Evolutionary conservation across 2,113 vertebrate species (phyloP), one percentile per base, ranked within the genome.

Genomic region (Epinephelus cyanopodus): DNA sequence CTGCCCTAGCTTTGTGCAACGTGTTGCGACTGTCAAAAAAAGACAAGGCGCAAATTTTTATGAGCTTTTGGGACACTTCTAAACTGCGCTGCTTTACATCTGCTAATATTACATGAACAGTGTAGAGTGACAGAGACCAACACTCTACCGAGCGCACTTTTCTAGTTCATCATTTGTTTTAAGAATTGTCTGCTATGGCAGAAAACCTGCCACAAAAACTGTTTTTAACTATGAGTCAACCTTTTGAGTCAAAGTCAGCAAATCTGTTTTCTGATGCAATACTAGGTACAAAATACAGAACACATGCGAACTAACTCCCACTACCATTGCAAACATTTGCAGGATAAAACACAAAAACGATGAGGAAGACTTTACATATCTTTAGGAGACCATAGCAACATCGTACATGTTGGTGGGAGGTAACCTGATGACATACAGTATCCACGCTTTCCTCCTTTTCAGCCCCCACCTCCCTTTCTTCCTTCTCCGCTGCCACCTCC

Each of bases 401-500:
- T 17, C 0, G 12, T 21, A 17, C 42, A 50, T 37, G 23, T 47
- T 15, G 14, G 56, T n/a, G 11, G 14, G 64, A 39, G 18, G 60
- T 63, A 63, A 25, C 50, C 64, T 76, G 53, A 48, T 81, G 61
- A 71, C 63, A n/a, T 61, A 29, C 67, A 74, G 69, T 65, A 72
- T 69, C 56, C 18, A 25, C 53, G 42, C 42, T 42, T 68, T 70
- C 33, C 45, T 61, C n/a, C n/a, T 23, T 67, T 81, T 70, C 56
- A 69, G 23, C 19, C 65, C 13, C 12, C 14, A 7, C 19, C 52
- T 67, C 53, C 56, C 50, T 47, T 69, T 57, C 48, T 60, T 72
- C 33, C 42, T 29, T 53, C 42, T 75, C 27, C 19, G 17, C 62
- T 85, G 86, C 80, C 80, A 89, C 88, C 85, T 81, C 84, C 77